Evolutionary conservation across 2,888 invertebrate genomes (phyloP).

Genomic region (Apodemia zela): DNA sequence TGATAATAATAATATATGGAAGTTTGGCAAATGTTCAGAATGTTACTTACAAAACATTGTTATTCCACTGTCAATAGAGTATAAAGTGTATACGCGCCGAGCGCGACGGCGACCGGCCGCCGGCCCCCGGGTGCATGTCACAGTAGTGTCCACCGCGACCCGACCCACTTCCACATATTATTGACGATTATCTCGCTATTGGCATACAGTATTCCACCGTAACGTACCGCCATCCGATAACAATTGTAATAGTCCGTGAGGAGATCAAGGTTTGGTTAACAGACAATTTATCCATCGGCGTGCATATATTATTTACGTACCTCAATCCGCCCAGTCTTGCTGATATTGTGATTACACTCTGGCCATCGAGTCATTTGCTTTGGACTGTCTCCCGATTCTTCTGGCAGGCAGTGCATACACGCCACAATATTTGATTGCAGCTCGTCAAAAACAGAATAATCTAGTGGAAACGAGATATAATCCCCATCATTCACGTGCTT

Average conservation of each 20-base stretch:
- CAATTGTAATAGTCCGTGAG: conserved; percentile 7
- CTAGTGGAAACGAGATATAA: not conserved
- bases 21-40: conserved; percentile 68
- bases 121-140: conserved; percentile 26
- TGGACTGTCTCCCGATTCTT: too few species aligned
- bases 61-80: conserved; percentile 37
- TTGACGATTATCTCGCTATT: conserved; percentile 66
- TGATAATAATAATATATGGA: conserved; percentile 75
- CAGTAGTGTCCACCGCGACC: conserved; percentile 28
- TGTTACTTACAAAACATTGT: conserved; percentile 62
- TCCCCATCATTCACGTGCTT: not conserved
- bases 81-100: conserved; percentile 37
- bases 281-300: not conserved
- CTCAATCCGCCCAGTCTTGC: not conserved
- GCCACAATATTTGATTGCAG: not conserved
- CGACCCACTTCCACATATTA: conserved; percentile 69
- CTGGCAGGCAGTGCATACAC: not conserved
- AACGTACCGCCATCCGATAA: conserved; percentile 28
- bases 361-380: too few species aligned
- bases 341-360: too few species aligned
- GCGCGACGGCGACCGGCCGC: conserved; percentile 22
- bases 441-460: not conserved
- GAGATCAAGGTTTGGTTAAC: conserved; percentile 5
- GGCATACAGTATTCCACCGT: conserved; percentile 42
- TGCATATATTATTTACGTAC: not conserved